phyloP scores from a whole-genome alignment of 2,888 invertebrate genomes.

The Zaprionus bogoriensis region DNA sequence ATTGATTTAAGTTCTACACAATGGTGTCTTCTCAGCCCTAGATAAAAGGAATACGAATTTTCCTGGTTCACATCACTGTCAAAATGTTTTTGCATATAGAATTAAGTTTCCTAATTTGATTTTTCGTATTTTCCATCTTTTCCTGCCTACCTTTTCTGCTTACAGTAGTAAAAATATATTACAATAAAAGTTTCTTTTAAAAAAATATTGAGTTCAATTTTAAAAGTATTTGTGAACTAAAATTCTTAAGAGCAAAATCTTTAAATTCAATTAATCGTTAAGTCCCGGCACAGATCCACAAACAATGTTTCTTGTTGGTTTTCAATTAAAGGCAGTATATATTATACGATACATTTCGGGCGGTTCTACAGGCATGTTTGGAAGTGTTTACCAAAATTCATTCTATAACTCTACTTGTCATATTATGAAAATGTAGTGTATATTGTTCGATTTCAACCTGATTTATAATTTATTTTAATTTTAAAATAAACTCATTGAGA shows the following conservation, averaged over 20 bases:
- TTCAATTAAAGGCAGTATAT: constrained; percentile 34
- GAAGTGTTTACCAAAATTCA: constrained; percentile 3
- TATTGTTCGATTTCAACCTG: background rate
- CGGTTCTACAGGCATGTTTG: constrained; percentile 6
- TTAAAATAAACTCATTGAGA: background rate
- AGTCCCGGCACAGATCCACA: too few species aligned
- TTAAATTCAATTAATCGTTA: too few species aligned
- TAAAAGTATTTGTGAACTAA: too few species aligned
- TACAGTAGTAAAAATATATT: too few species aligned
- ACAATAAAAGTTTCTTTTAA: too few species aligned
- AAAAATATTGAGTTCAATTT: too few species aligned
- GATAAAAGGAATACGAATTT: background rate
- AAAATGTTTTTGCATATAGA: constrained; percentile 8
- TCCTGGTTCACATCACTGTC: background rate
- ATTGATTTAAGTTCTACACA: constrained; percentile 9
- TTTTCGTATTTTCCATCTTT: too few species aligned
- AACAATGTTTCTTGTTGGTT: constrained; percentile 8
- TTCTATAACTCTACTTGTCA: constrained; percentile 30
- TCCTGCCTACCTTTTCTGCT: too few species aligned
- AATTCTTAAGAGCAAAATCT: too few species aligned
- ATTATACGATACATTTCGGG: constrained; percentile 21
- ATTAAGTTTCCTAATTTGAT: too few species aligned
- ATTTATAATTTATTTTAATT: background rate
- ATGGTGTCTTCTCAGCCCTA: constrained; percentile 1
- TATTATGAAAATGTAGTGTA: constrained; percentile 8